A percentile compares a stretch with the other conserved stretches of the same genome.
phyloP scores from a whole-genome alignment of 2,888 invertebrate genomes.

The Drosophila hawaiiensis region DNA sequence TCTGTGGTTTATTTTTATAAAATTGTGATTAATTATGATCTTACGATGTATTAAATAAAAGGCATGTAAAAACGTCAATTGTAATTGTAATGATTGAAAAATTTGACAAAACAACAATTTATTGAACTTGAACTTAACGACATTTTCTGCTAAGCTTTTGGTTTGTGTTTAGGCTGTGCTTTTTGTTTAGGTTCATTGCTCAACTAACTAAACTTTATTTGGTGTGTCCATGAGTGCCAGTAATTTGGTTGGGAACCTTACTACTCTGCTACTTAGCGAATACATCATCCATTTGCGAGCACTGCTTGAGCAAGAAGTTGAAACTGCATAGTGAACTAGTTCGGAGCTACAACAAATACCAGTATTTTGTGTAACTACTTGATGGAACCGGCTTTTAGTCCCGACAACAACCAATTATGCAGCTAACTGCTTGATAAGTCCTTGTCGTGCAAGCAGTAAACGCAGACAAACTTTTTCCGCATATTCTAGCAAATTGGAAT shows the following conservation, averaged over 20 bases:
- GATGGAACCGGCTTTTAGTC: not conserved
- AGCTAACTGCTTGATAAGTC: not conserved
- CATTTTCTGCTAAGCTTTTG: not conserved
- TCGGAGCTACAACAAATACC: not conserved
- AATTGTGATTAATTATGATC: not conserved
- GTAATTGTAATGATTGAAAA: not conserved
- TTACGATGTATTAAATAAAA: not conserved
- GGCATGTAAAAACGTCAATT: not conserved
- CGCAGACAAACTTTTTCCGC: not conserved
- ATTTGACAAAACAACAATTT: not conserved
- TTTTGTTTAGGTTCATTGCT: slow-evolving; percentile 3
- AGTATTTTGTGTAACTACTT: not conserved
- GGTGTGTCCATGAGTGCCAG: not conserved
- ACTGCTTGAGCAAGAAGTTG: slow-evolving; percentile 4
- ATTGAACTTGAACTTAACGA: not conserved
- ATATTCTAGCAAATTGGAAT: not conserved
- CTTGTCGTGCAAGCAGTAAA: not conserved
- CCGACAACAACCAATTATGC: slow-evolving; percentile 11
- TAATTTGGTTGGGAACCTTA: not conserved
- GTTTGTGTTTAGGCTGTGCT: not conserved
- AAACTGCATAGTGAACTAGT: not conserved
- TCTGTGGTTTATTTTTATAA: not conserved
- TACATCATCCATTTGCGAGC: not conserved
- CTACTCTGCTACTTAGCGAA: not conserved
- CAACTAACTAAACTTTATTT: not conserved